Evolutionary conservation across 2,797 vertebrate species (phyloP).

Genomic region (Enteromius trimaculatus): DNA sequence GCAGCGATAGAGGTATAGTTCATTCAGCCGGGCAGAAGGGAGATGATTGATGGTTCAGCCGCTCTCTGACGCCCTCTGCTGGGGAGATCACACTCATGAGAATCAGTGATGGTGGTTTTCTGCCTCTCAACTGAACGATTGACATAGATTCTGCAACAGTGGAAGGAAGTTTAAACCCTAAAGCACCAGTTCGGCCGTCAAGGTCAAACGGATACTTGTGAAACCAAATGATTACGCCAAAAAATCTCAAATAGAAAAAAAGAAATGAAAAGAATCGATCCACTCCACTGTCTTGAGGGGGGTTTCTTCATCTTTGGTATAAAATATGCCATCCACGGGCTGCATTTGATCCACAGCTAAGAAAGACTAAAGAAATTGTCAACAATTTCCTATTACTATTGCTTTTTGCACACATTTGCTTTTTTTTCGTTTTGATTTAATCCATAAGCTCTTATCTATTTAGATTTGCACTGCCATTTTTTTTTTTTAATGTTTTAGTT

Average conservation of each 20-base stretch:
- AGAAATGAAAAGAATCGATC: slow-evolving; percentile 77
- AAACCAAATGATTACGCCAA: slow-evolving; percentile 64
- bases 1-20: slow-evolving; percentile 51
- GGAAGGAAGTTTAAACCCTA: slow-evolving; percentile 85
- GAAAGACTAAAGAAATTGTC: slow-evolving; percentile 98
- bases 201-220: slow-evolving; percentile 82
- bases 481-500: slow-evolving; percentile 61
- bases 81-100: slow-evolving; percentile 50
- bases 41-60: slow-evolving; percentile 35
- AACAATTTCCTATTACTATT: slow-evolving; percentile 99
- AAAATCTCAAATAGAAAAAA: slow-evolving; percentile 59
- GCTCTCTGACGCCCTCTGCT: slow-evolving; percentile 57
- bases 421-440: slow-evolving; percentile 71
- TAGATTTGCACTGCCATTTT: slow-evolving; percentile 65
- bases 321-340: slow-evolving; percentile 96
- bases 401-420: slow-evolving; percentile 84
- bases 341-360: slow-evolving; percentile 94
- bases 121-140: slow-evolving; percentile 44
- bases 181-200: slow-evolving; percentile 85
- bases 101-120: slow-evolving; percentile 44
- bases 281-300: slow-evolving; percentile 86
- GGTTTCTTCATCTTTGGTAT: slow-evolving; percentile 99
- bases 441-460: slow-evolving; percentile 87
- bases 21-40: slow-evolving; percentile 41
- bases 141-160: slow-evolving; percentile 76